Evolutionary conservation across 2,797 vertebrate species (phyloP).

Genomic region (Cygnus olor): DNA sequence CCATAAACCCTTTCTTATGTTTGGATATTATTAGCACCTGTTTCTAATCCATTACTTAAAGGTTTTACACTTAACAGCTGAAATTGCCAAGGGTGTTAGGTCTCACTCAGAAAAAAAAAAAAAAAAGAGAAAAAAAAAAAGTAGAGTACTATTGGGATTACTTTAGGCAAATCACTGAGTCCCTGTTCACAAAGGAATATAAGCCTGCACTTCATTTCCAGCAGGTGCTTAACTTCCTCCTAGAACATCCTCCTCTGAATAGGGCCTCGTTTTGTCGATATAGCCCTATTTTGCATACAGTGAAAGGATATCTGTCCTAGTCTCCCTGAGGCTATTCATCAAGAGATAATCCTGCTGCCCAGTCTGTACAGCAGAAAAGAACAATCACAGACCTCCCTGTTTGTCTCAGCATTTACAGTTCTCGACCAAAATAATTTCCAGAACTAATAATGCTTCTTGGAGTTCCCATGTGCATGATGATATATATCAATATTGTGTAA

Average conservation of each 20-base stretch:
- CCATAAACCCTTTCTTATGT: background rate
- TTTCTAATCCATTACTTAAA: constrained; percentile 20
- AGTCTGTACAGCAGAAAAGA: background rate
- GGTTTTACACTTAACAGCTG: background rate
- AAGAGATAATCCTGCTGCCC: background rate
- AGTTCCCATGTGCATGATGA: fast-evolving
- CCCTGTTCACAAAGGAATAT: background rate
- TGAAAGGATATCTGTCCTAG: background rate
- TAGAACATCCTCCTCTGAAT: background rate
- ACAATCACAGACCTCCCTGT: fast-evolving
- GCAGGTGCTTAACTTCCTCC: background rate
- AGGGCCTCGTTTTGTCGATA: background rate
- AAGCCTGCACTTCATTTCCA: background rate
- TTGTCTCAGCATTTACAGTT: background rate
- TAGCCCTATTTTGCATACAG: background rate
- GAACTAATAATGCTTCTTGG: background rate
- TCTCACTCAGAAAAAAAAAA: background rate
- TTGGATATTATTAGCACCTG: background rate
- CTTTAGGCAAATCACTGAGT: background rate
- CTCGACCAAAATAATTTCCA: background rate
- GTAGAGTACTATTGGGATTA: no score
- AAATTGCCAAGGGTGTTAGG: background rate
- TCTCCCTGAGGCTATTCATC: background rate
- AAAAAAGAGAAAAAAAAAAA: no score
- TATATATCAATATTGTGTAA: background rate